Evolutionary conservation across 2,888 invertebrate genomes (phyloP), one percentile per base, ranked within the genome.

Genomic region (Gymnocheta viridis): DNA sequence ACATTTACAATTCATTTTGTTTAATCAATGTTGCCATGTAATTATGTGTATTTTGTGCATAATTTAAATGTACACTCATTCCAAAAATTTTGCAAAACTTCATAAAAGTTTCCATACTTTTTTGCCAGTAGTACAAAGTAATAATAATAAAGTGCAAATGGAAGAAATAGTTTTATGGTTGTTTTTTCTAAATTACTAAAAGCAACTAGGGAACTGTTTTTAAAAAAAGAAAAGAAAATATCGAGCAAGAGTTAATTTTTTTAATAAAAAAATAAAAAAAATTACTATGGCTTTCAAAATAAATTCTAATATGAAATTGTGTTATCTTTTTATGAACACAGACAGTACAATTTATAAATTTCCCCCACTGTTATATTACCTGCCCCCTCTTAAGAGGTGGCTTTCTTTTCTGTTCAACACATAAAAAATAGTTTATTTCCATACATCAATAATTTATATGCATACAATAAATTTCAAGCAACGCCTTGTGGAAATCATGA

Each of bases 1-100:
- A 35, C 62, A 79, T 70, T 72, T 72, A 24, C 58, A 80, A 62
- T 81, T 76, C 60, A 76, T 66, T 81, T 89, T 89, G 90, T 89
- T 88, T 90, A 89, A 89, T 89, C 90, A 88, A 89, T 90, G 89
- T 90, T 90, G 88, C 90, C 89, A 90, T 88, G 89, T 86, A 74
- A 77, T 73, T 69, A 74, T 64, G 67, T 58, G 67, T 67, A 60
- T 27, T 67, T 77, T 67, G 47, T 77, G 67, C 67, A 77, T 77
- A 60, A 67, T 77, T 66, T 32, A 56, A 35, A 35, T 66, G 22
- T 66, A 32, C 17, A 22, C 41, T 64, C 62, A 41, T 22, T n/a
- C 41, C 17, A 49, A 22, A 67, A 49, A 5, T 1, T 17, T n/a
- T n/a, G n/a, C n/a, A n/a, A n/a, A 29, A 9, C 29, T 27, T 10